phyloP scores from a whole-genome alignment of 2,797 vertebrate species.

The Astyanax mexicanus region DNA sequence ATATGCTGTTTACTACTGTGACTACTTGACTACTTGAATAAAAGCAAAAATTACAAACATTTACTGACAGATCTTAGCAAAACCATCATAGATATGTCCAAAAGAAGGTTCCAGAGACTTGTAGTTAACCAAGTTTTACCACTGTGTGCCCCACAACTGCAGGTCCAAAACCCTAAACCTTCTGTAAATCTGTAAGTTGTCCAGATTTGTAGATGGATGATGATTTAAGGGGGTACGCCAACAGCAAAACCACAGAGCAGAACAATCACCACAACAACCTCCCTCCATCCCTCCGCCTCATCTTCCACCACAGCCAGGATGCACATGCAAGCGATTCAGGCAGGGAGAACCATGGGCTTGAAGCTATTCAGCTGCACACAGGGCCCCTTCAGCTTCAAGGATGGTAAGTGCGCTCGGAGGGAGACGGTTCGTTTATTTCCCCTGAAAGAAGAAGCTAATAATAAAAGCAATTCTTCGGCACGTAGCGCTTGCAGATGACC shows the following conservation, averaged over 20 bases:
- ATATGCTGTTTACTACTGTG: too few relatives aligned
- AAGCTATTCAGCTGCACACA: neutral
- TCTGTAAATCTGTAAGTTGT: neutral
- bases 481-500: conserved; percentile 10
- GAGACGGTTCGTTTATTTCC: conserved; percentile 5
- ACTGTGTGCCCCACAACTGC: too few relatives aligned
- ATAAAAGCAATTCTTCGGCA: conserved; percentile 17
- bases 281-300: too few relatives aligned
- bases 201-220: neutral
- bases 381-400: neutral
- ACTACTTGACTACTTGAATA: too few relatives aligned
- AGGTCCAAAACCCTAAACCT: neutral
- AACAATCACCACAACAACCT: conserved; percentile 37
- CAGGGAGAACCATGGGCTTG: conserved; percentile 2
- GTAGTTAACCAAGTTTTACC: too few relatives aligned
- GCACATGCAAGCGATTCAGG: neutral
- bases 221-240: neutral
- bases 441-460: conserved; percentile 16
- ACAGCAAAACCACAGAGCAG: conserved; percentile 21
- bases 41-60: too few relatives aligned
- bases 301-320: conserved; percentile 3
- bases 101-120: too few relatives aligned
- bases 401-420: conserved; percentile 2
- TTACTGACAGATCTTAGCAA: too few relatives aligned
- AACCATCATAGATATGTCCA: too few relatives aligned